Evolutionary conservation across 2,797 vertebrate genomes (phyloP), one percentile per base, ranked within the genome.

Genomic region (Eulemur coronatus): DNA sequence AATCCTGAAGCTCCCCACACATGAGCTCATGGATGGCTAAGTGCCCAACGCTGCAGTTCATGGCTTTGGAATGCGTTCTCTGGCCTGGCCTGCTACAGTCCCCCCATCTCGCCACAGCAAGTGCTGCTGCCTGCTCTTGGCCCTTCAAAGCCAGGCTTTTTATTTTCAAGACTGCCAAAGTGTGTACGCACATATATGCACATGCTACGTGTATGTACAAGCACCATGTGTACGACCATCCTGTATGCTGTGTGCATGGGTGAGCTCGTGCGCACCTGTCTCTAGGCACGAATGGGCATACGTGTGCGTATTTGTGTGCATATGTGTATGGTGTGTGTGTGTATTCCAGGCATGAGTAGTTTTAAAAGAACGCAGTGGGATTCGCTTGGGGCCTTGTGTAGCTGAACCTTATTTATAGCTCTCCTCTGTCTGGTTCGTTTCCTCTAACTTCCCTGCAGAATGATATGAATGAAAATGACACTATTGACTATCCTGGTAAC

Each of bases 391-490:
- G 97, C 98, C 95, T 86, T 87, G 97, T 55, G 95, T 94, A 93
- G 96, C 96, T 96, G 95, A 90, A 86, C 97, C 96, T 98, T 98
- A 98, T 98, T 98, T 98, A 98, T 98, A 98, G 98, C 97, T 97
- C 97, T 98, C 93, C 84, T 98, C 97, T 59, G 98, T 98, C 98
- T 98, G 98, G 95, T 98, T 98, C 97, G 97, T 98, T 98, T 98
- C 98, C 98, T 98, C 98, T 98, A 97, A 95, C 98, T 98, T 98
- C 97, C 96, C 96, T 96, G 57, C 98, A 98, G 98, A 98, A 98
- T 97, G 97, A 97, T 96, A 92, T 98, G 98, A 98, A 98, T 98
- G 98, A 98, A 98, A 98, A 99, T 98, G 97, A 98, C 98, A 98
- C 97, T 97, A 98, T 97, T 98, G 98, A 98, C 98, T 98, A 82